phyloP scores from a whole-genome alignment of 2,888 invertebrate species.

The Tenthredo notha region DNA sequence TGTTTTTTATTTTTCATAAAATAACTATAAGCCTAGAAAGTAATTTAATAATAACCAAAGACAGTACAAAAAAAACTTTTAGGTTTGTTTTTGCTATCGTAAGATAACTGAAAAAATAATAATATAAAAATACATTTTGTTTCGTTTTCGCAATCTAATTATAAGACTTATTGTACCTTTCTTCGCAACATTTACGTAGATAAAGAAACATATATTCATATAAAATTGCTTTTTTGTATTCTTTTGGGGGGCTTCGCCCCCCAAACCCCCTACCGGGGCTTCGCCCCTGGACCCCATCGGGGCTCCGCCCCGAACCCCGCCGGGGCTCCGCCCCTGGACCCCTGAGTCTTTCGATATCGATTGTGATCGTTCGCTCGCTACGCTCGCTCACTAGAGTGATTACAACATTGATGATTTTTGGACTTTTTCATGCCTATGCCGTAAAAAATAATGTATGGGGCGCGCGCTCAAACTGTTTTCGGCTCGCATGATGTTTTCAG shows the following conservation, averaged over 20 bases:
- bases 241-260: neutral
- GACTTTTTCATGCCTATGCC: neutral
- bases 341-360: neutral
- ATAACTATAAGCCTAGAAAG: neutral
- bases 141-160: neutral
- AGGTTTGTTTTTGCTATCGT: too few relatives aligned
- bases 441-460: conserved; percentile 3
- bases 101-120: neutral
- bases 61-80: neutral
- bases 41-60: neutral
- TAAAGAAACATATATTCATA: neutral
- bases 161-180: too few relatives aligned
- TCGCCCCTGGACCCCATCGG: neutral
- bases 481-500: conserved; percentile 5
- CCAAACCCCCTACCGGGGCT: neutral
- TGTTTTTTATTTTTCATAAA: too few relatives aligned
- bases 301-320: too few relatives aligned
- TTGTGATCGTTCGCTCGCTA: neutral
- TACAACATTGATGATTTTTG: neutral
- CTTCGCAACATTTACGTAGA: too few relatives aligned
- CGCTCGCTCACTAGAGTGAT: too few relatives aligned
- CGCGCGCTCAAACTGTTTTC: neutral
- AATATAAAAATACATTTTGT: neutral
- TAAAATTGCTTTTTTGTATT: neutral
- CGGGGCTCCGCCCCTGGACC: neutral